Conservation (phyloP, 2,113 vertebrate genomes). For the Bungarus multicinctus region DNA sequence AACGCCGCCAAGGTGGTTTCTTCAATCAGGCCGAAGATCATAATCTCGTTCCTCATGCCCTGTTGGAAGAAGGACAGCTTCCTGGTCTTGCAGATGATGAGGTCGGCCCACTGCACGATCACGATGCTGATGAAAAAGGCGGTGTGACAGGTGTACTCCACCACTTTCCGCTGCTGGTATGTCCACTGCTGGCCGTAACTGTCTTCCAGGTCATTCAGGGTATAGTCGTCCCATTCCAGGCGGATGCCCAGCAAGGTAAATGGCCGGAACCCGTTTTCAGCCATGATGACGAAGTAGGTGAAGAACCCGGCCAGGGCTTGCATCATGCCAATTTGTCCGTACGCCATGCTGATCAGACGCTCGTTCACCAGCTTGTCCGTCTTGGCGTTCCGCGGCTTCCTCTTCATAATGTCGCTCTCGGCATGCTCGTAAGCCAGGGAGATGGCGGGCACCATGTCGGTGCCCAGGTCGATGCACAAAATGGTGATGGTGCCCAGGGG, state of each 20-base stretch:
- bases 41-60: slow-evolving; percentile 84
- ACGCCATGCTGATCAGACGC: slow-evolving; percentile 93
- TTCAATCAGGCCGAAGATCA: slow-evolving; percentile 73
- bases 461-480: slow-evolving; percentile 94
- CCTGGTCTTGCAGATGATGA: slow-evolving; percentile 92
- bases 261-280: slow-evolving; percentile 88
- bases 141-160: slow-evolving; percentile 92
- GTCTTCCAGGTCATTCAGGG: slow-evolving; percentile 81
- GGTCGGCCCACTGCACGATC: slow-evolving; percentile 90
- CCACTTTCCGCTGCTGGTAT: slow-evolving; percentile 87
- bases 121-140: slow-evolving; percentile 90
- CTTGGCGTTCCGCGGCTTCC: slow-evolving; percentile 78
- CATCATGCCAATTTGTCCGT: slow-evolving; percentile 92
- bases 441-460: slow-evolving; percentile 94
- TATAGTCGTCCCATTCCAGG: slow-evolving; percentile 82
- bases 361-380: slow-evolving; percentile 93
- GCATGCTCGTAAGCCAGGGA: slow-evolving; percentile 91
- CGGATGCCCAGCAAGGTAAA: slow-evolving; percentile 77
- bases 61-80: slow-evolving; percentile 91
- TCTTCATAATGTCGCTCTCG: slow-evolving; percentile 96
- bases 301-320: slow-evolving; percentile 90
- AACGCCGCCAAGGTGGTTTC: slow-evolving; percentile 74
- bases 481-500: slow-evolving; percentile 90
- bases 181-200: slow-evolving; percentile 91
- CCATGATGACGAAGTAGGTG: slow-evolving; percentile 93